phyloP scores from a whole-genome alignment of 2,888 invertebrate species.

The Zeuzera pyrina region DNA sequence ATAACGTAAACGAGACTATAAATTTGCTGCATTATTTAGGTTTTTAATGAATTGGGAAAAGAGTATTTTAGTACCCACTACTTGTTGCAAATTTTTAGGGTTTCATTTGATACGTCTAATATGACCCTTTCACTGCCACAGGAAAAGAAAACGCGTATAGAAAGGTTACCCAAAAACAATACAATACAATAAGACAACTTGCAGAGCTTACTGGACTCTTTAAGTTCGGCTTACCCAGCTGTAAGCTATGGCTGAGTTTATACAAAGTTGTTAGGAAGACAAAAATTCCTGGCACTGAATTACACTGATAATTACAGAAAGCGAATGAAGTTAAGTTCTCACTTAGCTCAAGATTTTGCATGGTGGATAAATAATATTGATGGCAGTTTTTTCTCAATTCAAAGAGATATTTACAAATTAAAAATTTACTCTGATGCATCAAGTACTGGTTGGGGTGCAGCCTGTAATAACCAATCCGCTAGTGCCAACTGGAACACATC shows the following conservation, averaged over 20 bases:
- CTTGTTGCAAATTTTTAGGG: not conserved
- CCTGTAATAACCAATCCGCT: not conserved
- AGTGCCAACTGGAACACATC: not conserved
- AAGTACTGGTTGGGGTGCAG: not conserved
- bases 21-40: no score
- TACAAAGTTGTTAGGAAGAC: not conserved
- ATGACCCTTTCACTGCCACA: not conserved
- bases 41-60: no score
- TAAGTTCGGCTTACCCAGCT: not conserved
- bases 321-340: not conserved
- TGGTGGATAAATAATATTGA: not conserved
- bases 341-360: not conserved
- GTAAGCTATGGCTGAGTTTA: not conserved
- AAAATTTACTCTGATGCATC: not conserved
- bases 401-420: not conserved
- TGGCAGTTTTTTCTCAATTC: not conserved
- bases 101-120: not conserved
- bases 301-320: not conserved
- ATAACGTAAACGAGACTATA: no score
- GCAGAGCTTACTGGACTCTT: no score
- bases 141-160: not conserved
- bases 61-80: no score
- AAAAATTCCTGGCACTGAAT: not conserved
- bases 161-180: not conserved
- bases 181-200: no score